These are phyloP conservation scores for Lasioglossum figueresi DNA, from an alignment of 2,888 invertebrate species.

Conservation along the genomic window DNA sequence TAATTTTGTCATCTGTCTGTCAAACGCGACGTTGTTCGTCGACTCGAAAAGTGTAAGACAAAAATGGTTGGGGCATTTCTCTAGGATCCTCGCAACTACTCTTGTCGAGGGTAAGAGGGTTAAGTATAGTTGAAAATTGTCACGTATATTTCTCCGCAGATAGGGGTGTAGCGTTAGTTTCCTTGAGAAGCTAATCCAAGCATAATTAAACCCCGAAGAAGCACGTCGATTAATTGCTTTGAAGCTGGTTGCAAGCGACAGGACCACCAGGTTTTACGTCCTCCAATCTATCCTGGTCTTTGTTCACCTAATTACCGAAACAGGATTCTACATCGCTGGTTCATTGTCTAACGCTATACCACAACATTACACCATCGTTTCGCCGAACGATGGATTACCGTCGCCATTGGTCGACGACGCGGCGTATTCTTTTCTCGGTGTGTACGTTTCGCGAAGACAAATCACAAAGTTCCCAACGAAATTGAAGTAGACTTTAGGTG, in stretches of 20 bases:
- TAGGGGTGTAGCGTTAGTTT: background rate
- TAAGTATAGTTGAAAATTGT: background rate
- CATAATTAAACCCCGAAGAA: slow-evolving; percentile 15
- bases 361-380: background rate
- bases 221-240: slow-evolving; percentile 11
- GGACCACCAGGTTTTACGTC: slow-evolving; percentile 1
- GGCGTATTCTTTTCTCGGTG: background rate
- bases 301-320: background rate
- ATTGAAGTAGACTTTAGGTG: slow-evolving; percentile 28
- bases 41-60: no score
- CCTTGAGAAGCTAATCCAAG: background rate
- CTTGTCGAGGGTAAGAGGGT: background rate
- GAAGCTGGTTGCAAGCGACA: background rate
- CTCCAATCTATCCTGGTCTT: slow-evolving; percentile 1
- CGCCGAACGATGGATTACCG: background rate
- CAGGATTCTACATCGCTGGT: background rate
- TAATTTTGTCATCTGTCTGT: background rate
- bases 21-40: background rate
- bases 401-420: background rate
- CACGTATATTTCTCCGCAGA: background rate
- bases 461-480: slow-evolving; percentile 29
- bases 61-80: background rate
- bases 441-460: slow-evolving; percentile 1
- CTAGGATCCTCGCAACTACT: background rate
- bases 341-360: background rate